Evolutionary conservation across 2,797 vertebrate species (phyloP).

Genomic region (Lepus townsendii): DNA sequence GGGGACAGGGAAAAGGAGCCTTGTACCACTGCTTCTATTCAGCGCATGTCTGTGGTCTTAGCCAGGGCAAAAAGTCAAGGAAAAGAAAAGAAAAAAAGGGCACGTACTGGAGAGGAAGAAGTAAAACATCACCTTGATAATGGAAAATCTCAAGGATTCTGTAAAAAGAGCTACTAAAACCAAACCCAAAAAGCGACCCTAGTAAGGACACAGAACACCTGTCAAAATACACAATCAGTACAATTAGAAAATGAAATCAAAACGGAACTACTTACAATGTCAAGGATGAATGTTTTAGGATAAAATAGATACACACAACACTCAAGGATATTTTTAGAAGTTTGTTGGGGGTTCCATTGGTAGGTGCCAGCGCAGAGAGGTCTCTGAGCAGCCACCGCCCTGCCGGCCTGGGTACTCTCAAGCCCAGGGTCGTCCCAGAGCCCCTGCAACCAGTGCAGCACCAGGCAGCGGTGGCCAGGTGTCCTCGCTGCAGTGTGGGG

Average conservation of each 20-base stretch:
- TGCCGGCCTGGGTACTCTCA: no score
- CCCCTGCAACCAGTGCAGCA: no score
- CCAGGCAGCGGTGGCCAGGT: no score
- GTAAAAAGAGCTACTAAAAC: not conserved
- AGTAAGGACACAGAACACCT: not conserved
- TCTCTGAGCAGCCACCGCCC: no score
- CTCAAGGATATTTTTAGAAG: no score
- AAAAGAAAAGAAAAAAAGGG: not conserved
- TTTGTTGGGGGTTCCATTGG: no score
- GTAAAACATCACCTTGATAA: not conserved
- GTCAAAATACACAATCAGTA: not conserved
- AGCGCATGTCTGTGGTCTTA: not conserved
- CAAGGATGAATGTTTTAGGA: constrained; percentile 18
- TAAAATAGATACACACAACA: not conserved
- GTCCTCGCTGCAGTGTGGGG: no score
- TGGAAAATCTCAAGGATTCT: not conserved
- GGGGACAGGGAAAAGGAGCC: not conserved
- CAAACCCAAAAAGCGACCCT: not conserved
- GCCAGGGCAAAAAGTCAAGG: not conserved
- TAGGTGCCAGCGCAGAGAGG: no score
- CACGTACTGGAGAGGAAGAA: not conserved
- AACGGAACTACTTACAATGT: not conserved
- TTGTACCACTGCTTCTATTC: not conserved
- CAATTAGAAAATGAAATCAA: constrained; percentile 1
- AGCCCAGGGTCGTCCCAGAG: no score